phyloP scores from a whole-genome alignment of 1,140 invertebrate species.

The Eriosoma lanigerum region DNA sequence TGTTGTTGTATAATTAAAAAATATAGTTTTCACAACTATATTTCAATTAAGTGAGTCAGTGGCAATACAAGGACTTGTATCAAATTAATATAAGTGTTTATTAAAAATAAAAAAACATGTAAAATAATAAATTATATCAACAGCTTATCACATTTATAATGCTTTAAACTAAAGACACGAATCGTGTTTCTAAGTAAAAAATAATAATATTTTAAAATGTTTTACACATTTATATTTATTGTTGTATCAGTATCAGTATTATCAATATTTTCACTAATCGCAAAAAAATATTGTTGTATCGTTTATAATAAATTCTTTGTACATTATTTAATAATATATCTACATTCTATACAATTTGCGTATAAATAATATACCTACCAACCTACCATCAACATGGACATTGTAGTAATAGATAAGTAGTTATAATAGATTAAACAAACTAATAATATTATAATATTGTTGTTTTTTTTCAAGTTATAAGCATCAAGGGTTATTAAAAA shows the following conservation, averaged over 20 bases:
- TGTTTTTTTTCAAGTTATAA: too few species aligned
- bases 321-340: background rate
- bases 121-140: background rate
- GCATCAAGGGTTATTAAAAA: too few species aligned
- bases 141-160: background rate
- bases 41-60: conserved; percentile 22
- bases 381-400: too few species aligned
- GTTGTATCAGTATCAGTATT: background rate
- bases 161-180: conserved; percentile 23
- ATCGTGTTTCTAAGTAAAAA: background rate
- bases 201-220: background rate
- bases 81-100: background rate
- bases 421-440: background rate
- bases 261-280: too few species aligned
- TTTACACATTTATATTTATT: background rate
- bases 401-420: too few species aligned
- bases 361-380: background rate
- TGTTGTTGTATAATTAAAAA: background rate
- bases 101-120: background rate
- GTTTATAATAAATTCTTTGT: background rate
- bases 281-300: background rate
- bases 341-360: background rate
- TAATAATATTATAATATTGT: background rate
- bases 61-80: conserved; percentile 20
- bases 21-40: conserved; percentile 2